Evolutionary conservation across 2,797 vertebrate genomes (phyloP), one percentile per base, ranked within the genome.

Genomic region (Okamejei kenojei): DNA sequence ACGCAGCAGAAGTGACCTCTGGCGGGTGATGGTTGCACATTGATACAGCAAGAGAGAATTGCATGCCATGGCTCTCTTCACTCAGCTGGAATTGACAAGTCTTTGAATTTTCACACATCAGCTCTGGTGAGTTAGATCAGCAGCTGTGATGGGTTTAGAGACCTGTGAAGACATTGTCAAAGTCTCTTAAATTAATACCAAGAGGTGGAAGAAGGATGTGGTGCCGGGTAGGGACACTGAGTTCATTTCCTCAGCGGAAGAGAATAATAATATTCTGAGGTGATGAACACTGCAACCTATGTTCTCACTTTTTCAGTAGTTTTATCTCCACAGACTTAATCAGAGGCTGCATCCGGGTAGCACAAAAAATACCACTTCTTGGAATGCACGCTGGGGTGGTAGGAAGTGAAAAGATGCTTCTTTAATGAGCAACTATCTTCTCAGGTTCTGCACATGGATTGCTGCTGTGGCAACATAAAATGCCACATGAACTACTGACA

Each of bases 81-180:
- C 71, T 92, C 90, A 76, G 71, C 45, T 76, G 90, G 68, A 92
- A 92, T 74, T 92, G 90, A 54, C 90, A 92, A 92, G 38, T 76
- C 68, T 92, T 92, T 92, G 45, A 92, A 92, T 92, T 74, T 76
- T 45, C 71, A 92, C 71, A 92, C 68, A 73, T 91, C 90, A 74
- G 90, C 71, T 92, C 21, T 35, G 21, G 65, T 92, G 10, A 74
- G 90, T 76, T 54, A 45, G 38, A 92, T 74, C 71, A 76, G 90
- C 38, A 45, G 71, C 35, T 73, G 90, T 54, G 90, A 76, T 92
- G 35, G 38, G 71, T 61, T 86, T 58, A 58, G 61, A n/a, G 58
- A 86, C 65, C 38, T 90, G 86, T 90, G 86, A 45, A 35, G 65
- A 90, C 32, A 71, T 65, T 90, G 32, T 29, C 90, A 92, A 92